A percentile compares a stretch with the other conserved stretches of the same genome.
Conservation (phyloP, 1,140 invertebrate species). For the Hestina assimilis region DNA sequence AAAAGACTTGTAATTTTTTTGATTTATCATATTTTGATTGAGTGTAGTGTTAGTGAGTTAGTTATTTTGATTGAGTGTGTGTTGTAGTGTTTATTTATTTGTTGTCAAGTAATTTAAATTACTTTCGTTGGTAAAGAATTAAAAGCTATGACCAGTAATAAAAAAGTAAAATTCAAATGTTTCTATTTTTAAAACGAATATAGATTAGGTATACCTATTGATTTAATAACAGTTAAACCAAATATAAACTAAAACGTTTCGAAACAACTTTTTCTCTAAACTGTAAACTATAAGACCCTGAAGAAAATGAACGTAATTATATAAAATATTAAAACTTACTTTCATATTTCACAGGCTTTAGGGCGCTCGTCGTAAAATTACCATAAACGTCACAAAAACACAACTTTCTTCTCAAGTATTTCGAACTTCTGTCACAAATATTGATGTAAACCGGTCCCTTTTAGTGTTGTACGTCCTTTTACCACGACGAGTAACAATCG, state of each 20-base stretch:
- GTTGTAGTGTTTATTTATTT: too few species aligned
- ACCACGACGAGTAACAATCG: conserved; percentile 18
- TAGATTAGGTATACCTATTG: too few species aligned
- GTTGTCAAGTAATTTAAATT: too few species aligned
- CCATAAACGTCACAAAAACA: conserved; percentile 38
- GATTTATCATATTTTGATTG: too few species aligned
- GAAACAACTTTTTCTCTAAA: conserved; percentile 19
- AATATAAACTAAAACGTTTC: conserved; percentile 2
- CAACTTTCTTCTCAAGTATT: conserved; percentile 51
- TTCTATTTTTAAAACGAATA: too few species aligned
- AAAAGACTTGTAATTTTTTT: too few species aligned
- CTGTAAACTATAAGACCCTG: conserved; percentile 15
- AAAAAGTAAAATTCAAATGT: too few species aligned
- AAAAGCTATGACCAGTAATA: too few species aligned
- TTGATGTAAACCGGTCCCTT: conserved; percentile 38
- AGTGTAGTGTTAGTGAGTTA: too few species aligned
- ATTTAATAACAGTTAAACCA: too few species aligned
- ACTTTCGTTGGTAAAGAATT: too few species aligned
- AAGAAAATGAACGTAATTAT: conserved; percentile 18
- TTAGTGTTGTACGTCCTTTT: conserved; percentile 29
- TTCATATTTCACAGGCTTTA: conserved; percentile 40
- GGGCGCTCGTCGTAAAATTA: conserved; percentile 9
- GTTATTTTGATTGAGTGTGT: too few species aligned
- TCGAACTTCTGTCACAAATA: conserved; percentile 33
- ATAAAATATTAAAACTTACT: conserved; percentile 38